Conservation (phyloP, 2,797 vertebrate species). For the Alosa sapidissima region DNA sequence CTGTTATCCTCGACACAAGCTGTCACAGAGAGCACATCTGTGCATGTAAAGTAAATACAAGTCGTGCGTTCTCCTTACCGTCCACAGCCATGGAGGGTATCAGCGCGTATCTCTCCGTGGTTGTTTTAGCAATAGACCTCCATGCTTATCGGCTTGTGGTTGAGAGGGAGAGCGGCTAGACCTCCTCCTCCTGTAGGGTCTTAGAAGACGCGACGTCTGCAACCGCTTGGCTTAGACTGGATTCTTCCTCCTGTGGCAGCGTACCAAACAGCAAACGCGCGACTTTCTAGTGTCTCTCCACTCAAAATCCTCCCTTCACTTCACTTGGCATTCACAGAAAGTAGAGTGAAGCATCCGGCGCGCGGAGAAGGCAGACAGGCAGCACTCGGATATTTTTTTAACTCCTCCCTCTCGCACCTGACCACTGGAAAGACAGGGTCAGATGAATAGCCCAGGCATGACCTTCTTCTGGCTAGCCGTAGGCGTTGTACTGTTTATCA, state of each 20-base stretch:
- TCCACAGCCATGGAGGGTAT: conserved; percentile 80
- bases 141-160: conserved; percentile 63
- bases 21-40: background rate
- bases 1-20: background rate
- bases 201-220: conserved; percentile 5
- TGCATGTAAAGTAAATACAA: background rate
- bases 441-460: conserved; percentile 4
- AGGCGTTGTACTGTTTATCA: background rate
- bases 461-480: background rate
- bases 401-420: conserved; percentile 65
- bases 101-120: conserved; percentile 75
- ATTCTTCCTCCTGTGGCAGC: background rate
- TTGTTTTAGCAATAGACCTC: conserved; percentile 67
- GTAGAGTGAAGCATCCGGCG: conserved; percentile 24
- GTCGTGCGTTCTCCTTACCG: conserved; percentile 66
- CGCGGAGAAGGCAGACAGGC: conserved; percentile 14
- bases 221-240: conserved; percentile 29
- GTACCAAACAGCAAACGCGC: background rate
- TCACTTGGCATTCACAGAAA: conserved; percentile 21
- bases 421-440: conserved; percentile 53
- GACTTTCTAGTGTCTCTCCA: conserved; percentile 13
- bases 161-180: conserved; percentile 40
- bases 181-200: conserved; percentile 34
- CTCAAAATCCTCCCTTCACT: conserved; percentile 10
- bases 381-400: conserved; percentile 27